A percentile compares a stretch with the other conserved stretches of the same genome.
phyloP scores from a whole-genome alignment of 2,888 invertebrate species.

The Trissolcus japonicus region DNA sequence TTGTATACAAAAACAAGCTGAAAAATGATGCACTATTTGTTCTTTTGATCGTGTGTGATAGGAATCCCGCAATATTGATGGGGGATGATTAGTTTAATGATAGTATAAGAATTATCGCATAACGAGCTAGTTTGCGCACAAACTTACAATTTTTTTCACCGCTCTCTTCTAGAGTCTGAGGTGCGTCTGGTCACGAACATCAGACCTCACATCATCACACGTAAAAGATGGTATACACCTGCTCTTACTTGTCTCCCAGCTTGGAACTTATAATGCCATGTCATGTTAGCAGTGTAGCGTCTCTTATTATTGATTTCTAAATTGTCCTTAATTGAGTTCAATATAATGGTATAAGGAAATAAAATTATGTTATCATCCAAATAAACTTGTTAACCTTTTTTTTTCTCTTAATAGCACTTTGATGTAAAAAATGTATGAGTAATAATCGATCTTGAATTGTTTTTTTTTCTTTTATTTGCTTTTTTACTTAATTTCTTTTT shows the following conservation, averaged over 20 bases:
- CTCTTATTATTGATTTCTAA: not conserved
- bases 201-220: slow-evolving; percentile 60
- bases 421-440: too few relatives aligned
- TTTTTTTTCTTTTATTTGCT: too few relatives aligned
- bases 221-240: slow-evolving; percentile 20
- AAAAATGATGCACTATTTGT: too few relatives aligned
- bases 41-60: too few relatives aligned
- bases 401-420: too few relatives aligned
- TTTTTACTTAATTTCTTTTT: too few relatives aligned
- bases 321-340: not conserved
- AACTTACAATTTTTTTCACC: slow-evolving; percentile 53
- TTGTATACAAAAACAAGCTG: too few relatives aligned
- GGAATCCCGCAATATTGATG: slow-evolving; percentile 14
- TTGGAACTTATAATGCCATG: slow-evolving; percentile 5
- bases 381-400: too few relatives aligned
- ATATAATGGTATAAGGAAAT: not conserved
- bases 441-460: too few relatives aligned
- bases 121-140: slow-evolving; percentile 67
- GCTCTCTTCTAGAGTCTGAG: slow-evolving; percentile 53
- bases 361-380: slow-evolving; percentile 2
- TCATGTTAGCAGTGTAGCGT: slow-evolving; percentile 12
- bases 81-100: slow-evolving; percentile 64
- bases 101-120: slow-evolving; percentile 66
- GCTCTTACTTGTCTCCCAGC: slow-evolving; percentile 24
- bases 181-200: slow-evolving; percentile 66